Percentiles rank a stretch among this genome's conserved stretches.
phyloP scores from a whole-genome alignment of 2,888 invertebrate genomes.

The Hecatera dysodea region DNA sequence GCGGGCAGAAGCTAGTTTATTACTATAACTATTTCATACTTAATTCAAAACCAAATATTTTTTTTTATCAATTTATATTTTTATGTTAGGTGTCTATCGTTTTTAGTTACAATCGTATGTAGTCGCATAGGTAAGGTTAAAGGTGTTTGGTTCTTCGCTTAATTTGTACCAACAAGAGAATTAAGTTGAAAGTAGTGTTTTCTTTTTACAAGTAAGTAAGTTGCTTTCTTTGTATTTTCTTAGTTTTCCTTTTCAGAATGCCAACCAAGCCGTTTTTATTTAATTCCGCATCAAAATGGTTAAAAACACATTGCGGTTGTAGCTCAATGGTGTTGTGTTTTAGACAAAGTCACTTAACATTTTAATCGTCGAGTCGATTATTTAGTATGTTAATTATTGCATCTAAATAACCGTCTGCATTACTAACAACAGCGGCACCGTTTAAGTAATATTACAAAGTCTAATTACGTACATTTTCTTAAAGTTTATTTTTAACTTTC shows the following conservation, averaged over 20 bases:
- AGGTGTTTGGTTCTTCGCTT: too few species aligned
- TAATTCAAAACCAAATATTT: too few species aligned
- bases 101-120: too few species aligned
- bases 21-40: conserved; percentile 7
- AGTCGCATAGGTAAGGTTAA: too few species aligned
- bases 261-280: background rate
- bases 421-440: conserved; percentile 12
- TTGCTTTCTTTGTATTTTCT: too few species aligned
- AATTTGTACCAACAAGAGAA: too few species aligned
- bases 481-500: background rate
- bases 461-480: conserved; percentile 17
- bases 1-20: too few species aligned
- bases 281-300: background rate
- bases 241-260: background rate
- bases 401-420: conserved; percentile 8
- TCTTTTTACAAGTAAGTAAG: too few species aligned
- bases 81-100: too few species aligned
- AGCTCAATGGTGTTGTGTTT: background rate
- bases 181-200: too few species aligned
- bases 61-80: conserved; percentile 23
- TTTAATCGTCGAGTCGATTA: conserved; percentile 15
- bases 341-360: conserved; percentile 12
- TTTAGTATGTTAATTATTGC: conserved; percentile 20
- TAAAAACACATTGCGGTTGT: background rate
- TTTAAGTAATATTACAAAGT: conserved; percentile 20